Evolutionary conservation across 1,140 invertebrate genomes (phyloP).

Genomic region (Drosophila paulistorum): DNA sequence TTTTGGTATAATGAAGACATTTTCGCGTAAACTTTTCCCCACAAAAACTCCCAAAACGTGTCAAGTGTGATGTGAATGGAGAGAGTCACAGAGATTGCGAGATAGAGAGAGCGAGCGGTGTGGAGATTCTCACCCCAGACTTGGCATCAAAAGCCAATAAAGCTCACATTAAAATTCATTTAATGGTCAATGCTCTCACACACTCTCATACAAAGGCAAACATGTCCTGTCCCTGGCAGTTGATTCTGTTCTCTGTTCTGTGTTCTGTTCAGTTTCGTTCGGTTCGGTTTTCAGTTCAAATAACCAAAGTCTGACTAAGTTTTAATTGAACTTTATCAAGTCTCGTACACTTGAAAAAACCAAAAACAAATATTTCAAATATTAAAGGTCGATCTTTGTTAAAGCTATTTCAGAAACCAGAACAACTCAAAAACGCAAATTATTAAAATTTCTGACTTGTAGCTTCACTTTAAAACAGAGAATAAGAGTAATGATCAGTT

Average conservation of each 20-base stretch:
- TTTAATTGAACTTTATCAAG: constrained; percentile 77
- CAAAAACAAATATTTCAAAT: too few species aligned
- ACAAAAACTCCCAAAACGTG: constrained; percentile 11
- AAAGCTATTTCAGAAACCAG: too few species aligned
- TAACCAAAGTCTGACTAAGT: constrained; percentile 49
- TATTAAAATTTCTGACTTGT: too few species aligned
- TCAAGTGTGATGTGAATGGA: background rate
- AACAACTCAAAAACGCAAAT: too few species aligned
- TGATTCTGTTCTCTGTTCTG: background rate
- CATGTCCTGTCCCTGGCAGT: constrained; percentile 9
- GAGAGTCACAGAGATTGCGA: too few species aligned
- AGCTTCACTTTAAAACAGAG: too few species aligned
- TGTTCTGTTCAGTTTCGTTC: background rate
- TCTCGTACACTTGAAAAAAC: constrained; percentile 36
- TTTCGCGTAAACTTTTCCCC: constrained; percentile 7
- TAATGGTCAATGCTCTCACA: constrained; percentile 70
- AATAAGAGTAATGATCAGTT: too few species aligned
- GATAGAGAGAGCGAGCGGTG: background rate
- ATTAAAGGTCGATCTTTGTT: too few species aligned
- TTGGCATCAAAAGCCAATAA: constrained; percentile 46
- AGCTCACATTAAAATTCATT: constrained; percentile 68
- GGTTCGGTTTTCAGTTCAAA: constrained; percentile 16
- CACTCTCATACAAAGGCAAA: constrained; percentile 12
- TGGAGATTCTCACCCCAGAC: background rate
- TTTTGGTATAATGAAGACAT: constrained; percentile 34